Evolutionary conservation across 2,888 invertebrate species (phyloP).

Genomic region (Ophion ellenae): DNA sequence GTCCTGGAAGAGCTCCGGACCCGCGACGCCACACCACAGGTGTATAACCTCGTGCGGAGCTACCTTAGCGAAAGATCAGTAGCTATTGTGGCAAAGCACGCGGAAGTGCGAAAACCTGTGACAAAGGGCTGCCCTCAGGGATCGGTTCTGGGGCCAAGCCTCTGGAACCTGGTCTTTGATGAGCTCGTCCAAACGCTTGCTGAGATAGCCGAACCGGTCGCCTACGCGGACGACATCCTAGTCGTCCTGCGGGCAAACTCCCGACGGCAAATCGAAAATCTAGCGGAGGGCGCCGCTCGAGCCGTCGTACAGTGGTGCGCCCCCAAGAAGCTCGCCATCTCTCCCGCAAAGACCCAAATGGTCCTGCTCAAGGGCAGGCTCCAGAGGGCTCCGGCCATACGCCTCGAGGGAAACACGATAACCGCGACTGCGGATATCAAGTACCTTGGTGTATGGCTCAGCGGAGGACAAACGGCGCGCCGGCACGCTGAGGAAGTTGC

Average conservation of each 20-base stretch:
- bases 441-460: background rate
- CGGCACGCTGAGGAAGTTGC: background rate
- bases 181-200: background rate
- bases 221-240: background rate
- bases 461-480: background rate
- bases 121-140: slow-evolving; percentile 2
- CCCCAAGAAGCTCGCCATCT: background rate
- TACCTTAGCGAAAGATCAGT: background rate
- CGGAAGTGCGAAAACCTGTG: background rate
- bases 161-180: background rate
- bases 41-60: background rate
- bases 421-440: background rate
- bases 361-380: background rate
- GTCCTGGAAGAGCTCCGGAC: background rate
- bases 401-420: background rate
- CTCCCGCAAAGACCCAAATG: background rate
- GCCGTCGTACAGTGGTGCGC: background rate
- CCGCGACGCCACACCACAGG: background rate
- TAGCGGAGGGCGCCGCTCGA: background rate
- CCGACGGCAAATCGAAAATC: background rate
- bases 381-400: background rate
- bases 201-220: background rate
- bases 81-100: background rate
- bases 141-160: background rate
- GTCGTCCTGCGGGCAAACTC: background rate